Evolutionary conservation across 2,888 invertebrate genomes (phyloP).

Genomic region (Aleiodes leptofemur): DNA sequence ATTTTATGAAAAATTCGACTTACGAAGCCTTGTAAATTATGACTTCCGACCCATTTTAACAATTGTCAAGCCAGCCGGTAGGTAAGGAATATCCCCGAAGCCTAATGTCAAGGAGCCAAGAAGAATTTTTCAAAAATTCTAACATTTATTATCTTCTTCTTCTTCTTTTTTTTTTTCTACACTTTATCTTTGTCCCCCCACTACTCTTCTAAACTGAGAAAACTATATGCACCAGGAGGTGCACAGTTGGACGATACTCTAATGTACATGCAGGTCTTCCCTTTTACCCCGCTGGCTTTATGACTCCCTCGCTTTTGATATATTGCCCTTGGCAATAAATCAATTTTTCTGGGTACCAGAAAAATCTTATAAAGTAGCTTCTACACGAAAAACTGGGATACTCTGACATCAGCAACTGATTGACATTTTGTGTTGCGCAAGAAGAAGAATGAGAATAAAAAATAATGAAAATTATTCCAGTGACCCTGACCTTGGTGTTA

Average conservation of each 20-base stretch:
- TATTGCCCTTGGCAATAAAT: slow-evolving; percentile 12
- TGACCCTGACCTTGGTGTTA: slow-evolving; percentile 19
- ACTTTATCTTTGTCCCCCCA: not conserved
- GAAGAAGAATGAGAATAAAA: slow-evolving; percentile 7
- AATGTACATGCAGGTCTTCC: slow-evolving; percentile 21
- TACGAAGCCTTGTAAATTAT: slow-evolving; percentile 64
- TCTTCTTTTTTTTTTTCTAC: not conserved
- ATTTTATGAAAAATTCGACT: slow-evolving; percentile 47
- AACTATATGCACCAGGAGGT: not conserved
- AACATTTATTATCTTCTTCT: not conserved
- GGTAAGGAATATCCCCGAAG: not conserved
- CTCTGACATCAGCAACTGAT: not conserved
- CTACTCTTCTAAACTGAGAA: not conserved
- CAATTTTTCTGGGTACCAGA: slow-evolving; percentile 11
- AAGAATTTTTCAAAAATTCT: not conserved
- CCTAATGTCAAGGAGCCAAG: not conserved
- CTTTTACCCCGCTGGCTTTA: slow-evolving; percentile 26
- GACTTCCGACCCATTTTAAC: slow-evolving; percentile 71
- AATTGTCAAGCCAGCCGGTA: slow-evolving; percentile 60
- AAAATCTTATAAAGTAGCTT: slow-evolving; percentile 25
- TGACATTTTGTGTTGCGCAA: slow-evolving; percentile 25
- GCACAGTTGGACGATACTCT: slow-evolving; percentile 2
- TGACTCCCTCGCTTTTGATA: not conserved
- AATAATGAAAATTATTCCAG: not conserved
- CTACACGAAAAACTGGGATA: not conserved